phyloP scores from a whole-genome alignment of 2,888 invertebrate genomes.

The Leucozona laternaria region DNA sequence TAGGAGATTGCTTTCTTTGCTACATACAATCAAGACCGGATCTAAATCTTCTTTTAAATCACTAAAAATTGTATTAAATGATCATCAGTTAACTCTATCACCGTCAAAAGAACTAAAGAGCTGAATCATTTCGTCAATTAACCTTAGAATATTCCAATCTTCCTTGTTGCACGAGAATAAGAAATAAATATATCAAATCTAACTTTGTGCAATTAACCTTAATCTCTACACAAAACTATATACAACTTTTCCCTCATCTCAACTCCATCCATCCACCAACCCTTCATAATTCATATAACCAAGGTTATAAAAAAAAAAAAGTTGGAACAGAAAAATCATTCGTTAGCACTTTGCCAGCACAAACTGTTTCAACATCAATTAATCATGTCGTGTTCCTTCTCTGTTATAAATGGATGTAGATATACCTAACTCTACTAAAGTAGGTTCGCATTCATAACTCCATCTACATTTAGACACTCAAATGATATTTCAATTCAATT shows the following conservation, averaged over 20 bases:
- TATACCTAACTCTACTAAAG: too few species aligned
- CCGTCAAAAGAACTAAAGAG: conserved; percentile 26
- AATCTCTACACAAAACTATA: conserved; percentile 72
- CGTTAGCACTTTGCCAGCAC: conserved; percentile 45
- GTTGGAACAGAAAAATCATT: conserved; percentile 46
- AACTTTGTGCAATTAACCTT: conserved; percentile 73
- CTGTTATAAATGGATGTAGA: too few species aligned
- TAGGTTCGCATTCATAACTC: conserved; percentile 57
- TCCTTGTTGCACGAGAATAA: conserved; percentile 69
- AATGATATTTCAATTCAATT: conserved; percentile 74
- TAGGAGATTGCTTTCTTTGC: conserved; percentile 1
- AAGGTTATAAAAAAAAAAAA: conserved; percentile 60
- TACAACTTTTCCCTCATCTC: background rate
- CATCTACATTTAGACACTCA: conserved; percentile 73
- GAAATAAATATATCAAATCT: conserved; percentile 67
- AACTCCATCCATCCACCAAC: background rate
- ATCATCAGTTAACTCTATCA: conserved; percentile 49
- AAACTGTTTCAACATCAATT: conserved; percentile 73
- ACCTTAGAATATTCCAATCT: conserved; percentile 56
- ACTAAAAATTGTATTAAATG: conserved; percentile 64
- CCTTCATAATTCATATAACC: conserved; percentile 32
- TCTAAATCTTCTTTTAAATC: conserved; percentile 36
- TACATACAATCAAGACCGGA: conserved; percentile 23
- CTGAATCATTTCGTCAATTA: conserved; percentile 58
- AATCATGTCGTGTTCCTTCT: conserved; percentile 69